These are phyloP conservation scores for Digitonthophagus gazella DNA, from an alignment of 2,888 invertebrate genomes.

Conservation along the genomic window DNA sequence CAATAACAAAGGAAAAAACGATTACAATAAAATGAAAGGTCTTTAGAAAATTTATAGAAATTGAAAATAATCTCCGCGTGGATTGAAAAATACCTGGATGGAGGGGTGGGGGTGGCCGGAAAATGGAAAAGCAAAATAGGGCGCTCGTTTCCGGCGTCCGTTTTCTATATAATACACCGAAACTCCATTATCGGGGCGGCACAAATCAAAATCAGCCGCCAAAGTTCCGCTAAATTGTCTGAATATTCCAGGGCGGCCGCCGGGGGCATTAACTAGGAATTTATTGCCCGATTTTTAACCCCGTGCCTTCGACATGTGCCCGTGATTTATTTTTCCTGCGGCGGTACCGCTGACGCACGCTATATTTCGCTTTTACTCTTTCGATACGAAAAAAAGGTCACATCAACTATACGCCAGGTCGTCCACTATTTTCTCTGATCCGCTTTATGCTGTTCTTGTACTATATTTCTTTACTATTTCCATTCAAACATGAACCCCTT, in stretches of 20 bases:
- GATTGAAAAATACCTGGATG: not conserved
- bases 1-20: conserved; percentile 19
- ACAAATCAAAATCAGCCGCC: conserved; percentile 13
- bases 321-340: not conserved
- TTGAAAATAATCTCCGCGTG: too few relatives aligned
- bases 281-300: not conserved
- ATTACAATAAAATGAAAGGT: not conserved
- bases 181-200: conserved; percentile 14
- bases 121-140: not conserved
- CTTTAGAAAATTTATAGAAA: too few relatives aligned
- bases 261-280: not conserved
- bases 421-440: too few relatives aligned
- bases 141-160: not conserved
- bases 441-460: too few relatives aligned
- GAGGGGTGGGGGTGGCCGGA: not conserved
- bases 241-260: not conserved
- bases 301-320: not conserved
- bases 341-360: not conserved
- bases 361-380: not conserved
- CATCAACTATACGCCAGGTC: too few relatives aligned
- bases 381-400: too few relatives aligned
- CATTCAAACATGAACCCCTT: too few relatives aligned
- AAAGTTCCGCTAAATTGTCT: not conserved
- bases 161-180: conserved; percentile 1
- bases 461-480: too few relatives aligned